phyloP scores from a whole-genome alignment of 2,113 vertebrate genomes.

The Oryzias melastigma region DNA sequence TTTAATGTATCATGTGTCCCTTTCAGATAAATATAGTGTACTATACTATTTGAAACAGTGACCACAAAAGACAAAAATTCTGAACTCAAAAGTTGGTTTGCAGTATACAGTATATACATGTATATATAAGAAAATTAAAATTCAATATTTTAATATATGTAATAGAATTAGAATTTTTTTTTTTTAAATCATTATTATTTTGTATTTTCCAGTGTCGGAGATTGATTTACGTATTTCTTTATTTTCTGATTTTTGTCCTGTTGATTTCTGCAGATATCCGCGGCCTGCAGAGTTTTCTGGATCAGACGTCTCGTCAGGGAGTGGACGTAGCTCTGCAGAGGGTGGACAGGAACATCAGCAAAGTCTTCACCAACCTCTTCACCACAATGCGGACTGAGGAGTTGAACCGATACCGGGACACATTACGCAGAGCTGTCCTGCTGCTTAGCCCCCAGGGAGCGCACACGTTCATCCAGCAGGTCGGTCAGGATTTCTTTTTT shows the following conservation, averaged over 20 bases:
- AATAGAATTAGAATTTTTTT: neutral
- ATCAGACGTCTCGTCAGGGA: constrained; percentile 90
- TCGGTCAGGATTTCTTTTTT: constrained; percentile 39
- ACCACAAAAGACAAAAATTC: no score
- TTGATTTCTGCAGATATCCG: constrained; percentile 84
- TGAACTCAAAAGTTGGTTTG: no score
- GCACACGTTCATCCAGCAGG: constrained; percentile 94
- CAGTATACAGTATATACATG: no score
- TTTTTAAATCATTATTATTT: neutral
- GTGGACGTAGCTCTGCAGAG: constrained; percentile 93
- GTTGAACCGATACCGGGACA: constrained; percentile 95
- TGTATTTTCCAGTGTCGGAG: neutral
- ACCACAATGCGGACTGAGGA: constrained; percentile 96
- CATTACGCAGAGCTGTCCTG: constrained; percentile 87
- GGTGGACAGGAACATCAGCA: constrained; percentile 95
- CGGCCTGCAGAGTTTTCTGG: constrained; percentile 91
- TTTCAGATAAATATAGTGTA: no score
- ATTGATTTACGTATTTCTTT: neutral
- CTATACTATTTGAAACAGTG: no score
- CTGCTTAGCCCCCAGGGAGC: constrained; percentile 91
- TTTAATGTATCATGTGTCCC: no score
- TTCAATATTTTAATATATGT: no score
- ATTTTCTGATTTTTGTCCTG: neutral
- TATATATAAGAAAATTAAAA: no score
- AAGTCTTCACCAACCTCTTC: constrained; percentile 92